Evolutionary conservation across 2,113 vertebrate species (phyloP), one percentile per base, ranked within the genome.

Genomic region (Periophthalmodon schlosseri): DNA sequence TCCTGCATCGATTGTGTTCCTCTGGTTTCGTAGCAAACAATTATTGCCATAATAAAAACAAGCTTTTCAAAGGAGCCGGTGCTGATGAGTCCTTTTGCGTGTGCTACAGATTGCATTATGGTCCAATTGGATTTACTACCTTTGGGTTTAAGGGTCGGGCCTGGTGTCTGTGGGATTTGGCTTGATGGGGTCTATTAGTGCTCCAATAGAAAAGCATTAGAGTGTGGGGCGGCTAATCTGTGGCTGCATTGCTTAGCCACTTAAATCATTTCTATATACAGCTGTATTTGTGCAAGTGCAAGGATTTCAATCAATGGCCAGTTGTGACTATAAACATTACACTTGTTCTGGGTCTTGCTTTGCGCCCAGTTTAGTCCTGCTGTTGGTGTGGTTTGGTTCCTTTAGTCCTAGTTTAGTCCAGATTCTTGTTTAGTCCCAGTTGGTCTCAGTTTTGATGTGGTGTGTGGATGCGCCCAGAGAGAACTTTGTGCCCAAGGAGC

Each of bases 121-220:
- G 46, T 33, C 58, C 15, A 73, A 72, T 76, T 76, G 72, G 34
- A 81, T 72, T 72, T 78, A 76, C 21, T 58, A 18, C 60, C 72
- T 18, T 61, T 77, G 0, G 0, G 11, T 76, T 75, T 69, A 64
- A 69, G 50, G 47, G 73, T 76, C 64, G 28, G 68, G 20, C 57
- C 14, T 5, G 11, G 72, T 28, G 66, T 74, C 49, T 71, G 44
- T 69, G 81, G 74, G 84, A 80, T 77, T 78, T 79, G 16, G 33
- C 73, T 69, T 75, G 72, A 79, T 79, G 60, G 57, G 21, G 47
- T 79, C 75, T 77, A 84, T 77, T 75, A 75, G 66, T 14, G 74
- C 75, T 73, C n/a, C 68, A 85, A 88, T 76, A 46, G 76, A 75
- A 84, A 91, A 50, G 46, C 66, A 80, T 85, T 80, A 83, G 75